These are phyloP conservation scores for Leiothrix lutea DNA, from an alignment of 2,113 vertebrate species.

Conservation along the genomic window DNA sequence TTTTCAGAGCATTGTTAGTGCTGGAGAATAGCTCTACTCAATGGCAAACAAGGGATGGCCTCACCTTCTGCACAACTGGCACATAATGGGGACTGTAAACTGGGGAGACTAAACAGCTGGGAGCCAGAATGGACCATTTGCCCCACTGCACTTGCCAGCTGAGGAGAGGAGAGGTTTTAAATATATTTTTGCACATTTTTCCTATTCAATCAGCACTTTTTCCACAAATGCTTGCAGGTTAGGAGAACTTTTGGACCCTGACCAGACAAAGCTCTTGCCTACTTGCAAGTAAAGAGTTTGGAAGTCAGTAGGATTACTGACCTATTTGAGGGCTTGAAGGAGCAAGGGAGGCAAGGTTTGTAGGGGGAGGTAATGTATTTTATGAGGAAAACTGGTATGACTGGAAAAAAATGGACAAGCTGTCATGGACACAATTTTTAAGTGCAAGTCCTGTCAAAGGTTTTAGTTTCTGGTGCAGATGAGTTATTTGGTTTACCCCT, in stretches of 20 bases:
- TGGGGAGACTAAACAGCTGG: neutral
- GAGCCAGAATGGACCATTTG: neutral
- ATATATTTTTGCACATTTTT: neutral
- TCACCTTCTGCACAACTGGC: neutral
- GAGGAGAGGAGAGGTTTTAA: neutral
- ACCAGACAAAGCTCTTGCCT: neutral
- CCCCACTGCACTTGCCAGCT: neutral
- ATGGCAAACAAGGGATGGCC: neutral
- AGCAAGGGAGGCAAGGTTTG: neutral
- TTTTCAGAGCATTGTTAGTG: neutral
- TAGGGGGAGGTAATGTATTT: neutral
- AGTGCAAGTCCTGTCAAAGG: neutral
- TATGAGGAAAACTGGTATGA: neutral
- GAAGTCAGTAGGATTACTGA: neutral
- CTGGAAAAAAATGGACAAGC: slow-evolving; percentile 1
- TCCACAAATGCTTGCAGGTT: neutral
- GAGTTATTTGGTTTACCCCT: neutral
- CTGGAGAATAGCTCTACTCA: neutral
- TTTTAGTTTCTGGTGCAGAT: neutral
- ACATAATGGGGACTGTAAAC: neutral
- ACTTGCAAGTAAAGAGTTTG: neutral
- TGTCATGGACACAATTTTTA: neutral
- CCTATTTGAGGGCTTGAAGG: neutral
- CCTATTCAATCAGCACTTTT: neutral
- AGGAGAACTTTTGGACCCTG: neutral